Conservation (phyloP, 2,113 vertebrate species). For the Dissostichus mawsoni region DNA sequence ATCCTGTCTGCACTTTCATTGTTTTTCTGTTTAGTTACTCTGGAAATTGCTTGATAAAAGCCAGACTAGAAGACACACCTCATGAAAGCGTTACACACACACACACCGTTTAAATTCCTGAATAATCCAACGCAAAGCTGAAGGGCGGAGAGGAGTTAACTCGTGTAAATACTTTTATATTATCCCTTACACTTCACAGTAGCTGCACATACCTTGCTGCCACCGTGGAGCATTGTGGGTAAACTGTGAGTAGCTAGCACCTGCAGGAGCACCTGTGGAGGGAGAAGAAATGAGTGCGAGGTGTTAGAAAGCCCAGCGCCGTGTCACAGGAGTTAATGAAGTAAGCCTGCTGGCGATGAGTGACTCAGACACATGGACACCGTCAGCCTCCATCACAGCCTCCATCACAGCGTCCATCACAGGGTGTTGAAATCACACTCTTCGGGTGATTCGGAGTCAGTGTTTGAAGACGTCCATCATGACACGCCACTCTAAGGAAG, state of each 20-base stretch:
- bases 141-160: not conserved
- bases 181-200: not conserved
- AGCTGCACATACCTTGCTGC: not conserved
- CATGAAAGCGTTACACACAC: not conserved
- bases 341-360: constrained; percentile 9
- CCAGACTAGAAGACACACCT: constrained; percentile 17
- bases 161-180: constrained; percentile 22
- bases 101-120: not conserved
- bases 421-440: not conserved
- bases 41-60: constrained; percentile 1
- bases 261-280: not conserved
- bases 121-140: constrained; percentile 18
- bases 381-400: not conserved
- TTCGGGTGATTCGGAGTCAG: not conserved
- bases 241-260: not conserved
- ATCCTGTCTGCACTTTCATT: not conserved
- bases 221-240: constrained; percentile 16
- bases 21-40: constrained; percentile 21
- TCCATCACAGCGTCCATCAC: not conserved
- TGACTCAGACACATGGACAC: not conserved
- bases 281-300: not conserved
- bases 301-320: constrained; percentile 10
- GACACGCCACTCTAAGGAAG: not conserved
- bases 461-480: not conserved
- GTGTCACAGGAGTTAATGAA: constrained; percentile 32